Percentiles rank a stretch among this genome's conserved stretches.
Conservation (phyloP, 1,140 invertebrate species). For the Gryon sp. region DNA sequence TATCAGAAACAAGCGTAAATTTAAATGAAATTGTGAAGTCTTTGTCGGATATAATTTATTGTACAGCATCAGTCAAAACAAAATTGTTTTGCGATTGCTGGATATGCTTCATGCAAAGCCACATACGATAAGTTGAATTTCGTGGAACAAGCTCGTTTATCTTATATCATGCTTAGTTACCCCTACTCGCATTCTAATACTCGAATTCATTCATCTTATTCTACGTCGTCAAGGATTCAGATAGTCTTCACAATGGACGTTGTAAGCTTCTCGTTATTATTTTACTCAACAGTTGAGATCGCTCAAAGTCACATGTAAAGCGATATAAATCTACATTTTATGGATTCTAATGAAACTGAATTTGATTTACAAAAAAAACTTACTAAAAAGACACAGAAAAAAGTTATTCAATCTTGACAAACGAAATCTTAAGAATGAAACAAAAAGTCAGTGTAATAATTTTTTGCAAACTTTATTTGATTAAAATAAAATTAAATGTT, state of each 20-base stretch:
- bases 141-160: conserved; percentile 58
- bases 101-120: conserved; percentile 56
- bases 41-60: conserved; percentile 44
- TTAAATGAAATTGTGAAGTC: conserved; percentile 31
- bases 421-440: too few relatives aligned
- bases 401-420: too few relatives aligned
- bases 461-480: too few relatives aligned
- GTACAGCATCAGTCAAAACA: conserved; percentile 44
- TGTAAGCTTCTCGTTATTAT: conserved; percentile 57
- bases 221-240: conserved; percentile 55
- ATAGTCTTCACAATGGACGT: conserved; percentile 55
- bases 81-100: conserved; percentile 59
- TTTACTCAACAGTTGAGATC: conserved; percentile 30
- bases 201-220: conserved; percentile 56
- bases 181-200: conserved; percentile 24
- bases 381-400: too few relatives aligned
- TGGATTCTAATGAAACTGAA: conserved; percentile 31
- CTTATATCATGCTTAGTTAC: conserved; percentile 58
- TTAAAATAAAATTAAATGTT: too few relatives aligned
- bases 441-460: too few relatives aligned
- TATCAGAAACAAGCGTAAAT: conserved; percentile 19
- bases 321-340: conserved; percentile 48
- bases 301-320: conserved; percentile 31
- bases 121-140: conserved; percentile 57
- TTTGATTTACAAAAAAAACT: conserved; percentile 18